Evolutionary conservation across 2,113 vertebrate species (phyloP).

Genomic region (Sterna hirundo): DNA sequence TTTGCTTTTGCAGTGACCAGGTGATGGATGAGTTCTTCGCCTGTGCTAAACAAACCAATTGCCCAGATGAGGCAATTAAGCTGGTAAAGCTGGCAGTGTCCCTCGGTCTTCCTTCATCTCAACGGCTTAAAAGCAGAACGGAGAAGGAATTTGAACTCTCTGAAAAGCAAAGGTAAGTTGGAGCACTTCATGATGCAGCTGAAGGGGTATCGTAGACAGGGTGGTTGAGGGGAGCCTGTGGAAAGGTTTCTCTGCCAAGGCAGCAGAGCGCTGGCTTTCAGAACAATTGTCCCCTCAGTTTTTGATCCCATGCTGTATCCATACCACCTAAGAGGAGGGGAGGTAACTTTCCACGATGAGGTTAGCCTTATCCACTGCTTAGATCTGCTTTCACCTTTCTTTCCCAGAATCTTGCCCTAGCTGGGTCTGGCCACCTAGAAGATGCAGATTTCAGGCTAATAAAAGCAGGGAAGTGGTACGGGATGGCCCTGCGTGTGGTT

Average conservation of each 20-base stretch:
- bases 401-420: neutral
- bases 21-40: conserved; percentile 81
- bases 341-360: rapidly evolving
- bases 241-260: neutral
- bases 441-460: neutral
- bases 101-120: conserved; percentile 76
- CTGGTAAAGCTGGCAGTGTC: conserved; percentile 81
- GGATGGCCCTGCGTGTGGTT: neutral
- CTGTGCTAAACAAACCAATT: conserved; percentile 49
- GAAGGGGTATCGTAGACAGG: neutral
- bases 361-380: rapidly evolving
- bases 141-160: conserved; percentile 75
- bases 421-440: neutral
- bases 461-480: neutral
- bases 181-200: neutral
- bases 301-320: neutral
- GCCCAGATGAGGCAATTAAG: conserved; percentile 75
- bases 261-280: neutral
- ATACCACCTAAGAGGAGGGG: neutral
- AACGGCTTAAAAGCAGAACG: conserved; percentile 63
- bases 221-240: neutral
- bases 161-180: conserved; percentile 82
- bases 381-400: neutral
- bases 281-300: no score
- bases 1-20: conserved; percentile 65